Evolutionary conservation across 35 echinoderm and acorn worm species (phyloP), one percentile per base, ranked within the genome.

Genomic region (Patiria miniata): DNA sequence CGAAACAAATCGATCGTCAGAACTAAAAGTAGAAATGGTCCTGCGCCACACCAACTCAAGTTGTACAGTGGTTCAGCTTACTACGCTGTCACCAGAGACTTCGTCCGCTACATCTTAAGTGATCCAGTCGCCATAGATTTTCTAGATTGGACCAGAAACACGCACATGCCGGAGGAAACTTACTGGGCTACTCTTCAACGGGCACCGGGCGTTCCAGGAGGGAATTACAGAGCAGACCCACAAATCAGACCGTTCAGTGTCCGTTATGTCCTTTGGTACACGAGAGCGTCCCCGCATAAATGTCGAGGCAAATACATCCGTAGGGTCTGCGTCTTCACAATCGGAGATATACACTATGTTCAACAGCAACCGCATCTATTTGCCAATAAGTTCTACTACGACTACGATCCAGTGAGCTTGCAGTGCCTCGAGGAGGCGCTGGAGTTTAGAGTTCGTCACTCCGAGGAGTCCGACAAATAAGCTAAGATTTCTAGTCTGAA

Each of bases 361-460:
- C 5, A 28, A 5, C 44, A 16, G 23, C 21, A 22, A 51, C 93
- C 93, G 19, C 69, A 91, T 73, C 40, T 91, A 0, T 95, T 87
- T 83, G 93, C 78, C 8, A 91, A 91, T 76, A 95, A 95, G 79
- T 58, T 95, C 39, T 47, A 95, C 65, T 91, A 91, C 84, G 52
- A 60, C 40, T 92, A 61, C 79, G 93, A 95, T 65, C 79, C 93
- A 16, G 54, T 95, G 30, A 40, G 80, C 4, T 58, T 95, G 17
- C 93, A 95, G 37, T 95, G 93, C 78, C 30, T 95, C 7, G 93
- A 94, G 59, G 93, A 94, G 39, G 37, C 82, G 61, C 23, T 94
- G 16, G 89, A 94, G 6, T 19, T 86, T 33, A 91, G 89, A 83
- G 57, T 21, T 34, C 73, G 17, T 77, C 5, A 33, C 73, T 30